Evolutionary conservation across 2,113 vertebrate species (phyloP).

Genomic region (Ochotona curzoniae): DNA sequence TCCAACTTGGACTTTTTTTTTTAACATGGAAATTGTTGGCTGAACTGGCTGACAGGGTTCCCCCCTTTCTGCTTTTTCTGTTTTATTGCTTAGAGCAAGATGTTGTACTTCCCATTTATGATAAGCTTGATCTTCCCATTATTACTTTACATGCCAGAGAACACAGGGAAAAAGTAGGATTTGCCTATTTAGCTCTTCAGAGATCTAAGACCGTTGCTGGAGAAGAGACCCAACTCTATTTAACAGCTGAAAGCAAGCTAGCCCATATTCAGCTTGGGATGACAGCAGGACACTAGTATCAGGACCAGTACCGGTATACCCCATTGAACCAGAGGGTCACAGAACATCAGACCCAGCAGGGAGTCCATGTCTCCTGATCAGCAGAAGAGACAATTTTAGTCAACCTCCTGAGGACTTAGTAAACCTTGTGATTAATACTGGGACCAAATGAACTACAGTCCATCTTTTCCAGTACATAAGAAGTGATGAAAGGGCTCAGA

Average conservation of each 20-base stretch:
- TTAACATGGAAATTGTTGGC: constrained; percentile 84
- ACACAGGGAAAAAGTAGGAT: background rate
- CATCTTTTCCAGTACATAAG: background rate
- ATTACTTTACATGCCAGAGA: constrained; percentile 43
- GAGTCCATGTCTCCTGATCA: rapidly evolving
- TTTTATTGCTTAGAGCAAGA: constrained; percentile 81
- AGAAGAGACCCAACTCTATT: background rate
- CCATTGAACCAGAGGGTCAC: background rate
- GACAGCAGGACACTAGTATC: background rate
- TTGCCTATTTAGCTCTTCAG: background rate
- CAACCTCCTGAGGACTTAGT: background rate
- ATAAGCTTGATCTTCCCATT: constrained; percentile 47
- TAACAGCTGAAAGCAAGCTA: background rate
- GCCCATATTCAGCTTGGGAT: background rate
- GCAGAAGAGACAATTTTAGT: background rate
- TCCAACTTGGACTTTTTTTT: constrained; percentile 83
- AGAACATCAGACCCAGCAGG: background rate
- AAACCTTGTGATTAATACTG: background rate
- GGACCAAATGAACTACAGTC: background rate
- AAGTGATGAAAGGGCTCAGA: background rate
- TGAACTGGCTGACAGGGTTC: constrained; percentile 71
- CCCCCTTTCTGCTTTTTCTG: constrained; percentile 45
- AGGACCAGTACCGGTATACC: too few relatives aligned
- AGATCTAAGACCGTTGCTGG: background rate
- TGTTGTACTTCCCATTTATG: constrained; percentile 53